Evolutionary conservation across 1,140 invertebrate genomes (phyloP).

Genomic region (Ectropis grisescens): DNA sequence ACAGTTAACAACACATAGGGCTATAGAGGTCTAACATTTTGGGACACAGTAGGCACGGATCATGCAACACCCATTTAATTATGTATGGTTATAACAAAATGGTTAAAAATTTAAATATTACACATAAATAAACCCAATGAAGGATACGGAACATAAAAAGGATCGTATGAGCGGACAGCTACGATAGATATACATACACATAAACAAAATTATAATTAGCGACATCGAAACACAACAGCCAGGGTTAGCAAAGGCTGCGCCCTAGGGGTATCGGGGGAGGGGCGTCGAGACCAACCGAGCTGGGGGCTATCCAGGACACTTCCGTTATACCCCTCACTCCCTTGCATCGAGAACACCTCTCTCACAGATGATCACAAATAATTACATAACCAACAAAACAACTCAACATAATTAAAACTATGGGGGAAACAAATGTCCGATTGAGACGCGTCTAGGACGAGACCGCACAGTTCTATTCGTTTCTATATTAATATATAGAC

Average conservation of each 20-base stretch:
- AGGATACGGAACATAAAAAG: constrained; percentile 27
- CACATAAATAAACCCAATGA: constrained; percentile 25
- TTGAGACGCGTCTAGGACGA: constrained; percentile 39
- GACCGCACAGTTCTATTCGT: constrained; percentile 28
- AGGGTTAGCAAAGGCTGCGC: constrained; percentile 66
- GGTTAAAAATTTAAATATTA: constrained; percentile 20
- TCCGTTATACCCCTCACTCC: constrained; percentile 67
- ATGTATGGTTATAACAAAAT: constrained; percentile 41
- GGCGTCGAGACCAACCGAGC: constrained; percentile 54
- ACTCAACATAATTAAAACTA: constrained; percentile 57
- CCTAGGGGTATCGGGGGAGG: constrained; percentile 49
- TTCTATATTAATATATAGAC: constrained; percentile 8
- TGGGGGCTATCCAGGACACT: constrained; percentile 61
- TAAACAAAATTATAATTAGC: constrained; percentile 41
- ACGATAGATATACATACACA: constrained; percentile 57
- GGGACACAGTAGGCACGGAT: constrained; percentile 61
- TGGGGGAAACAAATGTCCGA: constrained; percentile 45
- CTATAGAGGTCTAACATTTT: constrained; percentile 60
- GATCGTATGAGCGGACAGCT: constrained; percentile 34
- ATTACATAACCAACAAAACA: constrained; percentile 55
- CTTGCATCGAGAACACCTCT: constrained; percentile 69
- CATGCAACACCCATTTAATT: constrained; percentile 60
- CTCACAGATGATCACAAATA: constrained; percentile 68
- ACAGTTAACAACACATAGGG: constrained; percentile 66
- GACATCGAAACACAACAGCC: constrained; percentile 68